phyloP scores from a whole-genome alignment of 2,113 vertebrate species.

The Carassius auratus region DNA sequence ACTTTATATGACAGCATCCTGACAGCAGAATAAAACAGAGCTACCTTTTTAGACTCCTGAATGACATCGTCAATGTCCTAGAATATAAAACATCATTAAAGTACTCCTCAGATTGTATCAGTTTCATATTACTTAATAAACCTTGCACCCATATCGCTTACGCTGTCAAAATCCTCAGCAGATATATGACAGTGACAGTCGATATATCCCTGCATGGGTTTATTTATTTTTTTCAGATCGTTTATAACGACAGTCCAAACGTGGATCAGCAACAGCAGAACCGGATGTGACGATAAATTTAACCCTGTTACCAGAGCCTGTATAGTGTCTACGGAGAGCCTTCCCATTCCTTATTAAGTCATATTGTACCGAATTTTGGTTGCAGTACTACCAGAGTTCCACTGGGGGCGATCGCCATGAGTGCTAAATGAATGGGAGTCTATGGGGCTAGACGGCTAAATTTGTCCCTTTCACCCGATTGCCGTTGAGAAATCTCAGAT shows the following conservation, averaged over 20 bases:
- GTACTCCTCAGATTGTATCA: background rate
- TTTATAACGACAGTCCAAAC: background rate
- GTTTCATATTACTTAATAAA: background rate
- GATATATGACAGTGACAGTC: constrained; percentile 81
- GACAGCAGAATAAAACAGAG: background rate
- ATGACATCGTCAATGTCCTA: constrained; percentile 87
- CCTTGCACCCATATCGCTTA: constrained; percentile 34
- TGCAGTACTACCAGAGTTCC: too few relatives aligned
- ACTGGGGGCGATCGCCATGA: too few relatives aligned
- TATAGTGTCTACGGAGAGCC: too few relatives aligned
- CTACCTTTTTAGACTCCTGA: constrained; percentile 81
- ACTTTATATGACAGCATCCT: background rate
- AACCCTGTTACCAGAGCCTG: too few relatives aligned
- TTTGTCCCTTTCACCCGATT: too few relatives aligned
- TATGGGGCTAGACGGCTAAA: too few relatives aligned
- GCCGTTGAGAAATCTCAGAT: too few relatives aligned
- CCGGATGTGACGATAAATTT: constrained; percentile 17
- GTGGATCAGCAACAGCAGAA: background rate
- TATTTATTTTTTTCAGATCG: constrained; percentile 10
- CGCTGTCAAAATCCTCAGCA: constrained; percentile 74
- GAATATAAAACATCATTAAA: background rate
- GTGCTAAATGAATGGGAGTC: too few relatives aligned
- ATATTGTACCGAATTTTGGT: too few relatives aligned
- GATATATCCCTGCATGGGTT: constrained; percentile 69
- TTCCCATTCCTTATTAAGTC: too few relatives aligned